Conservation (phyloP, 2,888 invertebrate species). For the Plagiodera versicolora region DNA sequence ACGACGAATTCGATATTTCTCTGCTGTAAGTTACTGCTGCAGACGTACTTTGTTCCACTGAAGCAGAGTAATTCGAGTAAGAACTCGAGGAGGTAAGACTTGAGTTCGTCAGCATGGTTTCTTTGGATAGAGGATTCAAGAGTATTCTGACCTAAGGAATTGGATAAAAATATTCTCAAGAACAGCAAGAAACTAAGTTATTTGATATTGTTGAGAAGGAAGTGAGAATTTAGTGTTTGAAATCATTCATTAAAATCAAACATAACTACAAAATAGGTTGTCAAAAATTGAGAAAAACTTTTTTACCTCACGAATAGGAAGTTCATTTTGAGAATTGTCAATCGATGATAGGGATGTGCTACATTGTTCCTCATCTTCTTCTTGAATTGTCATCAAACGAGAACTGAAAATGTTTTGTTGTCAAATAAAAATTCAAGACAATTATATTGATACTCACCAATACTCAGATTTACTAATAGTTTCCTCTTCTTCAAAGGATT, state of each 20-base stretch:
- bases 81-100: background rate
- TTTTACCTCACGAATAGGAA: constrained; percentile 9
- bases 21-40: background rate
- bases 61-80: background rate
- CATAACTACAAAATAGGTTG: background rate
- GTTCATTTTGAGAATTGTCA: background rate
- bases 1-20: background rate
- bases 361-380: constrained; percentile 7
- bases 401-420: background rate
- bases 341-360: background rate
- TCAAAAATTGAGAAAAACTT: background rate
- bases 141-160: constrained; percentile 6
- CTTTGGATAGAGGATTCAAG: constrained; percentile 4
- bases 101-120: background rate
- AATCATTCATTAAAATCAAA: too few species aligned
- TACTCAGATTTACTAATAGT: background rate
- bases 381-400: constrained; percentile 9
- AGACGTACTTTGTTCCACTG: constrained; percentile 5
- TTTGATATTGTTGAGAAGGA: too few species aligned
- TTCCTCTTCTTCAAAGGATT: constrained; percentile 5
- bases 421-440: background rate
- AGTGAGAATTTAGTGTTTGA: too few species aligned
- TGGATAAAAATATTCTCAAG: background rate
- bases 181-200: too few species aligned
- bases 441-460: background rate